Evolutionary conservation across 1,140 invertebrate species (phyloP), one percentile per base, ranked within the genome.

Genomic region (Mycetomoellerius zeteki): DNA sequence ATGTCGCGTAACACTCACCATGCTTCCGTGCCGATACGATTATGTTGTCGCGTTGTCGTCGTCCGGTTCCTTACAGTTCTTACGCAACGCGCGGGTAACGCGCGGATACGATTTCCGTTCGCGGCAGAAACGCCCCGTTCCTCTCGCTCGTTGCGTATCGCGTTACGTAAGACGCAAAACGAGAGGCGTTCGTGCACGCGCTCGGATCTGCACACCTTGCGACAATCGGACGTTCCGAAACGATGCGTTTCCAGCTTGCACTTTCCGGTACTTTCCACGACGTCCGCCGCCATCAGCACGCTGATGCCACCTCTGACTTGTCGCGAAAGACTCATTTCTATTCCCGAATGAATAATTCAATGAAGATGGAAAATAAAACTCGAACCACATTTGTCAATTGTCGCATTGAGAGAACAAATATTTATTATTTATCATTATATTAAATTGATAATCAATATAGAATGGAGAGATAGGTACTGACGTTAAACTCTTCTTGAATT

Each of bases 41-140:
- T 91, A 90, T 65, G 52, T 82, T 71, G 73, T 56, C 71, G 16
- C 37, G 27, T 52, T 62, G 64, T 72, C 19, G 27, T 33, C 73
- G 30, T 62, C 50, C 82, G 64, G 64, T 73, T 84, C 69, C 72
- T 75, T 76, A 58, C 58, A 65, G 54, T 69, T 84, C 76, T 90
- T 90, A 84, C 72, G 77, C 86, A 84, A 60, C 65, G 76, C 82
- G 64, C 86, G 86, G 37, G 76, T 58, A 88, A 91, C 64, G 67
- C 60, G 54, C 82, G 62, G 76, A 77, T 89, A 81, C 69, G 52
- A 86, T 92, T 92, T 91, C 82, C 85, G 86, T 72, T 88, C 60
- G 21, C 21, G 81, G 71, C 80, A 69, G 80, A 90, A 90, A 86
- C 84, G 56, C 86, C 85, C 85, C 85, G 82, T 56, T 52, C 58